Evolutionary conservation across 1,140 invertebrate genomes (phyloP).

Genomic region (Tetranychus urticae): DNA sequence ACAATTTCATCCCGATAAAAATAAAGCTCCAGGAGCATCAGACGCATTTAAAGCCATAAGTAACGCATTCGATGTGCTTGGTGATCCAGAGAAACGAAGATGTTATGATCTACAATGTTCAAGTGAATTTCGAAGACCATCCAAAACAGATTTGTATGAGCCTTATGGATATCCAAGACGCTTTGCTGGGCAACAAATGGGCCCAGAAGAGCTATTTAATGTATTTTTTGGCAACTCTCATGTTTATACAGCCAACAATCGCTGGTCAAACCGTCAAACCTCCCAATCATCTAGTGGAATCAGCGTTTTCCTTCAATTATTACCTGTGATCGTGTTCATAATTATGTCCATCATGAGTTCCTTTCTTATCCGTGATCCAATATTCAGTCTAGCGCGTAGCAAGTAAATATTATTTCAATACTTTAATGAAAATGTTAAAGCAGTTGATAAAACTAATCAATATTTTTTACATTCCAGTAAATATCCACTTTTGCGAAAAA

Average conservation of each 20-base stretch:
- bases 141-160: constrained; percentile 13
- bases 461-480: constrained; percentile 32
- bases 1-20: constrained; percentile 94
- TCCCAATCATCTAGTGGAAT: neutral
- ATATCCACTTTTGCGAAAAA: constrained; percentile 49
- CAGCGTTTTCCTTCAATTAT: constrained; percentile 49
- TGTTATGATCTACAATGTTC: constrained; percentile 70
- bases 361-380: constrained; percentile 76
- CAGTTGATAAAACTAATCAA: neutral
- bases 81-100: constrained; percentile 73
- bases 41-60: constrained; percentile 93
- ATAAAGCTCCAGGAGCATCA: constrained; percentile 47
- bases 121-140: constrained; percentile 5
- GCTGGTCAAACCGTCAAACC: constrained; percentile 3
- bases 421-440: neutral
- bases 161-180: constrained; percentile 11
- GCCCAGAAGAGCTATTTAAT: constrained; percentile 91
- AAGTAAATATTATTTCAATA: constrained; percentile 32
- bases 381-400: constrained; percentile 58
- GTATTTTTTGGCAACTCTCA: constrained; percentile 76
- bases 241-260: constrained; percentile 30
- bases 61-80: constrained; percentile 82
- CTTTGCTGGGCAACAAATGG: constrained; percentile 22
- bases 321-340: constrained; percentile 65
- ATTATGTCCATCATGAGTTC: constrained; percentile 72